Conservation (phyloP, 64 coral and sea anemone genomes). For the Pachyseris speciosa region DNA sequence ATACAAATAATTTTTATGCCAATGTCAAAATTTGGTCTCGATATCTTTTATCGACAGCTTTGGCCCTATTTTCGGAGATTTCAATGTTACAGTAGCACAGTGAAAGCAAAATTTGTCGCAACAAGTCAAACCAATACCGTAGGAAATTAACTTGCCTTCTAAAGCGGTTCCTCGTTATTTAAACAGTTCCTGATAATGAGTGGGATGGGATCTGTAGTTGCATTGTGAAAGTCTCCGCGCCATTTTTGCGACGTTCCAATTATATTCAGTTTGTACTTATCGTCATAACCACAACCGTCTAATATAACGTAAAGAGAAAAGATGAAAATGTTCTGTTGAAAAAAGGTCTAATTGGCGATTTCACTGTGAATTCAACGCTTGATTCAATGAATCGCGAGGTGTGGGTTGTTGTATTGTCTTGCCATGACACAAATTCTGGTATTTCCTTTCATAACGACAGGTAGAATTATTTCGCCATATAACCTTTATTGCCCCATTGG, state of each 20-base stretch:
- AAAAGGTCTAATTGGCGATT: background rate
- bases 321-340: background rate
- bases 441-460: constrained; percentile 8
- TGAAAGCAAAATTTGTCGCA: too few species aligned
- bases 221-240: too few species aligned
- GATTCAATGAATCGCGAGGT: background rate
- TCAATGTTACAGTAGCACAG: too few species aligned
- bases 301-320: background rate
- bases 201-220: too few species aligned
- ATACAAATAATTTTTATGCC: too few species aligned
- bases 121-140: too few species aligned
- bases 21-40: too few species aligned
- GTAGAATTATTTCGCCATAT: background rate
- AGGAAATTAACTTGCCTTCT: background rate
- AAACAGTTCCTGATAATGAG: background rate
- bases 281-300: too few species aligned
- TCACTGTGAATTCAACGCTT: background rate
- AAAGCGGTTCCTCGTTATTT: background rate
- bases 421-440: constrained; percentile 29
- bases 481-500: constrained; percentile 10
- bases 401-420: constrained; percentile 42
- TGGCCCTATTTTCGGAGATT: background rate
- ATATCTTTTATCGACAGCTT: too few species aligned
- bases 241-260: too few species aligned
- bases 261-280: too few species aligned